Base-by-base conservation (phyloP, 2,888 invertebrate genomes). In the Stegana nigrithorax region DNA sequence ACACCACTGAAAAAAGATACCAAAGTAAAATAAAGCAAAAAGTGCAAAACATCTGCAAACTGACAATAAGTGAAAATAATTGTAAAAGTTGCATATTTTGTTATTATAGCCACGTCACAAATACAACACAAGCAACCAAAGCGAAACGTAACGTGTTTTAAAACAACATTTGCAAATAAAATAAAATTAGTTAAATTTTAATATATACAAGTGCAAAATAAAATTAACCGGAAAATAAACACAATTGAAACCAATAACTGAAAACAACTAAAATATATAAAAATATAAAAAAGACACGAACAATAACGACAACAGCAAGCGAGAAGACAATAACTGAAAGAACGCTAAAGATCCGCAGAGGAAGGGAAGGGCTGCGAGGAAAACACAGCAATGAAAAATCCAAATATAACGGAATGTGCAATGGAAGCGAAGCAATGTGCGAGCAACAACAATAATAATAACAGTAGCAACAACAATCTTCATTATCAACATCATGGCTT, bases 301-400 rank as follows among this genome's bases (percentile, higher is more conserved):
- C n/a, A n/a, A n/a, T n/a, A n/a, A n/a, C n/a, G n/a, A n/a, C n/a
- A n/a, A n/a, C n/a, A n/a, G n/a, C n/a, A n/a, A n/a, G n/a, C n/a
- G n/a, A n/a, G n/a, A n/a, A n/a, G n/a, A n/a, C n/a, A n/a, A n/a
- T n/a, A n/a, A n/a, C n/a, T n/a, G n/a, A n/a, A n/a, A n/a, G n/a
- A n/a, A n/a, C n/a, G n/a, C n/a, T n/a, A n/a, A n/a, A n/a, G n/a
- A n/a, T n/a, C n/a, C n/a, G 1, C 32, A 62, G 29, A 60, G 50
- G 32, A 23, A 26, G 25, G 42, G 23, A 42, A 56, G 14, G 47
- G 19, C 29, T 53, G 44, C 53, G 29, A 32, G 69, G 72, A 78
- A 78, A 75, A 78, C 72, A 63, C 60, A 57, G 70, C 67, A 70
- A 81, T 82, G 82, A 82, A 82, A 82, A 82, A 78, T 74, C 74